Base-by-base conservation (phyloP, 1,140 invertebrate genomes). In the Panagrolaimus sp. region DNA sequence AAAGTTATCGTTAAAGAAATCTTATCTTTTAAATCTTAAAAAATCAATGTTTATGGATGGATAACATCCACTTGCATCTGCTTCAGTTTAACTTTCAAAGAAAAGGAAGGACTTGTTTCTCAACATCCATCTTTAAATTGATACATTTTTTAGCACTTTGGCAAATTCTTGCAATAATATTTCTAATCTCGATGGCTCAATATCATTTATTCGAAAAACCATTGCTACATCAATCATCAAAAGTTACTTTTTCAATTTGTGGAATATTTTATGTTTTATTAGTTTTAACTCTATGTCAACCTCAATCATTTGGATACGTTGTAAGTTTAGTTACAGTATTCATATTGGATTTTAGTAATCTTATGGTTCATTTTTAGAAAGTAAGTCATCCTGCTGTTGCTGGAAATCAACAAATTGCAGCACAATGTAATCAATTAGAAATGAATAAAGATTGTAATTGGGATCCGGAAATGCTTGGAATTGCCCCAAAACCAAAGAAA, bases 121-220 rank as follows among this genome's bases (percentile, higher is more conserved):
- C n/a, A n/a, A n/a, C n/a, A n/a, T n/a, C n/a, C n/a, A n/a, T n/a
- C n/a, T n/a, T n/a, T n/a, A n/a, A n/a, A n/a, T n/a, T n/a, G n/a
- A n/a, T n/a, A n/a, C n/a, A n/a, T n/a, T 55, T 55, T 55, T 9
- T 17, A 55, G 52, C 47, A 15, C 47, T 48, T 15, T n/a, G 15
- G 21, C 21, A 12, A 55, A 0, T 55, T 1, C 12, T 55, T 9
- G 9, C n/a, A 9, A n/a, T 9, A 55, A 55, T 55, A 10, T 55
- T 55, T 21, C 1, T 8, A 21, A 24, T 55, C 1, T 55, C 52
- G n/a, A 2, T 55, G 15, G 15, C 21, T 3, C 15, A 15, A n/a
- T 24, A 48, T 48, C 47, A 48, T 1, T 48, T 48, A 48, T 48
- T 48, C 47, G 47, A 48, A 48, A 48, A 48, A 24, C 47, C 47